Conservation (phyloP, 2,888 invertebrate genomes). For the Drosophila testacea region DNA sequence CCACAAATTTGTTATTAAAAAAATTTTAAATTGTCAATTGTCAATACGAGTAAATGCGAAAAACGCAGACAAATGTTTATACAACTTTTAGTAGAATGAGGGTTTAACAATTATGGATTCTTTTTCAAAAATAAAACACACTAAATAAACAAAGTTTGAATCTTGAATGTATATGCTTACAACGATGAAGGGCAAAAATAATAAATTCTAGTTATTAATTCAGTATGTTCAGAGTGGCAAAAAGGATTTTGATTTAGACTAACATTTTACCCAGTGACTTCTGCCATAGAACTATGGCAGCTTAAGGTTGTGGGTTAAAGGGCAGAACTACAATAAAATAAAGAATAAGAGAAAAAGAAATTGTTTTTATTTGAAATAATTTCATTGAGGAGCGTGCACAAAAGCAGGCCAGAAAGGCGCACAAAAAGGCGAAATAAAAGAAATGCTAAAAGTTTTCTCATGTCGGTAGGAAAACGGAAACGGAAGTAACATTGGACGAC, state of each 20-base stretch:
- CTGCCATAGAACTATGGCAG: slow-evolving; percentile 1
- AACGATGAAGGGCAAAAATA: neutral
- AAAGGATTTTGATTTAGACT: neutral
- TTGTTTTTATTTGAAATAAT: slow-evolving; percentile 60
- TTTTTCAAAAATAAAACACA: no score
- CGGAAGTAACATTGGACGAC: slow-evolving; percentile 70
- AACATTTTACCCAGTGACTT: slow-evolving; percentile 29
- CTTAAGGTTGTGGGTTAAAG: slow-evolving; percentile 21
- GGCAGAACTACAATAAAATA: slow-evolving; percentile 16
- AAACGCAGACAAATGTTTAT: no score
- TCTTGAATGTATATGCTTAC: neutral
- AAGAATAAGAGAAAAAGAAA: slow-evolving; percentile 19
- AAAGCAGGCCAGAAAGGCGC: slow-evolving; percentile 13
- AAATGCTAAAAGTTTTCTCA: slow-evolving; percentile 76
- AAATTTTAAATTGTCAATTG: no score
- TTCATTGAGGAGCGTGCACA: slow-evolving; percentile 44
- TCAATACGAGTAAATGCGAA: no score
- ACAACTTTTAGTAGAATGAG: no score
- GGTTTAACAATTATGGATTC: no score
- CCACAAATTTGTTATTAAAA: no score
- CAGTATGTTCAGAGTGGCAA: neutral
- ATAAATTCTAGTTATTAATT: neutral
- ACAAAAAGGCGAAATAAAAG: slow-evolving; percentile 47
- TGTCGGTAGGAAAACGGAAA: slow-evolving; percentile 64
- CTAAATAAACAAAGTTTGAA: neutral